Evolutionary conservation across 2,797 vertebrate species (phyloP).

Genomic region (Chloroceryle amazona): DNA sequence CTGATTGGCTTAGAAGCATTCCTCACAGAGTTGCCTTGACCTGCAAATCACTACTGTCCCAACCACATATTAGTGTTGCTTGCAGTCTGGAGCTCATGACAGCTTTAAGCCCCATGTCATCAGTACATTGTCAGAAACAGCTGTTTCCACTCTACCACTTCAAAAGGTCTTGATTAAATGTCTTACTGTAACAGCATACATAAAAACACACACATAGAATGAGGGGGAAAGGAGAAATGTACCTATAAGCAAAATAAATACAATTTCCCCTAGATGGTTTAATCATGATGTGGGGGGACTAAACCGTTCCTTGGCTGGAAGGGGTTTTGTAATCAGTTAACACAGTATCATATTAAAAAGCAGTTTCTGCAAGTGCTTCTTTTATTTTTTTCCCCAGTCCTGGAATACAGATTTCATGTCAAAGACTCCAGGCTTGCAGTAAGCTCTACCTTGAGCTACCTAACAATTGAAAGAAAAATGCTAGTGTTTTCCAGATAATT

Average conservation of each 20-base stretch:
- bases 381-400: background rate
- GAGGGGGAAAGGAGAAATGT: conserved; percentile 49
- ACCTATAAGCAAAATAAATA: conserved; percentile 73
- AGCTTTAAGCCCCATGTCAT: conserved; percentile 69
- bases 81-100: conserved; percentile 65
- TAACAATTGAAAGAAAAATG: conserved; percentile 7
- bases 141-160: conserved; percentile 76
- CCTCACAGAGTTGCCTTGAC: conserved; percentile 72
- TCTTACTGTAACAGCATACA: conserved; percentile 70
- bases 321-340: conserved; percentile 57
- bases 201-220: conserved; percentile 47
- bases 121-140: conserved; percentile 70
- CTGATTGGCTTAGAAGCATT: conserved; percentile 69
- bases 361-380: conserved; percentile 31
- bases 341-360: conserved; percentile 65
- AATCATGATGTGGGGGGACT: conserved; percentile 28
- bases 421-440: background rate
- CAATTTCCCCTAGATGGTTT: conserved; percentile 39
- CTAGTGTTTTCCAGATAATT: conserved; percentile 19
- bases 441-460: background rate
- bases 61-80: conserved; percentile 58
- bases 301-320: conserved; percentile 42
- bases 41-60: conserved; percentile 60
- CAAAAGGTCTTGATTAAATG: conserved; percentile 75
- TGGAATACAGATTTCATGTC: conserved; percentile 24